Evolutionary conservation across 2,797 vertebrate genomes (phyloP), one percentile per base, ranked within the genome.

Genomic region (Emydoidea blandingii): DNA sequence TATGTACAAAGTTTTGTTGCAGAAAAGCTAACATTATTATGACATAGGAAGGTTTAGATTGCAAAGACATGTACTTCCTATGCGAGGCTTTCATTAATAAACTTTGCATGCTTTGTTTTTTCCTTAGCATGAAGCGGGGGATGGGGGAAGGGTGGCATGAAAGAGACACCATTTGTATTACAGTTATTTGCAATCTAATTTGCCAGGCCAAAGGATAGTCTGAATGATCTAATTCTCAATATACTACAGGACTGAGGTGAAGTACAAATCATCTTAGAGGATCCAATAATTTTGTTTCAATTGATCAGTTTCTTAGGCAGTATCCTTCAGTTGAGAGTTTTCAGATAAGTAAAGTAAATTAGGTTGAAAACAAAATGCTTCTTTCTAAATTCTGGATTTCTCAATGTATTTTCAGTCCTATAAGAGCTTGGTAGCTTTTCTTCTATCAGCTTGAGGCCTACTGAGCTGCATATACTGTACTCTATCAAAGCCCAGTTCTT

Each of bases 191-290:
- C 99, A 99, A 99, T 98, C 98, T 98, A 98, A 99, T 99, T 99
- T 99, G 95, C 97, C 97, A 97, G 96, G 98, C 98, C 98, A 97
- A 95, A 98, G 98, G 98, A 98, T 97, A 98, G 98, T 97, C 97
- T 97, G 96, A 97, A 98, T 99, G 99, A 99, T 99, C 99, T 99
- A 99, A 99, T 99, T 99, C 98, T 98, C 99, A 98, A 98, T 98
- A 98, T 98, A 98, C 98, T 98, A 98, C 98, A 98, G 98, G 98
- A 99, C 98, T 65, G 93, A 99, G 99, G 98, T 99, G 98, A 99
- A 99, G 98, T 98, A 99, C 98, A 99, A 99, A 99, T 99, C 98
- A 98, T 99, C 98, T 99, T 98, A 99, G 98, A 98, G 98, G 98
- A 98, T 98, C 98, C 98, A 97, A 98, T 99, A 99, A 99, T 98